Evolutionary conservation across 2,797 vertebrate genomes (phyloP).

Genomic region (Calcarius lapponicus): DNA sequence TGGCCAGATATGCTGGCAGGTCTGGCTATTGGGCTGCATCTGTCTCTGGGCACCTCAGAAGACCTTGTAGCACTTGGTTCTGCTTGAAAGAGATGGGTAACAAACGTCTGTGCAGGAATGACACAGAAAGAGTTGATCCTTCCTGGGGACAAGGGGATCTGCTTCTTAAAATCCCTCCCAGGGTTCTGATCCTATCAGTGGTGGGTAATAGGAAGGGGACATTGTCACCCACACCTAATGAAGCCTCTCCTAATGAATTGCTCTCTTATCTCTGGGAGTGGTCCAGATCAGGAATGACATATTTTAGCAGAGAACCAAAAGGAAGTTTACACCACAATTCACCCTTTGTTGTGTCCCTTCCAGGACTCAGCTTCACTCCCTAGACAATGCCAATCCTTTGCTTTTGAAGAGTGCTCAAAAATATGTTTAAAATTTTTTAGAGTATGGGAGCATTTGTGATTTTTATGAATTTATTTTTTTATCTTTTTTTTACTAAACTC

Average conservation of each 20-base stretch:
- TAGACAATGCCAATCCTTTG: background rate
- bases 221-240: background rate
- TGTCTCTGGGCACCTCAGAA: slow-evolving; percentile 56
- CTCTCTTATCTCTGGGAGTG: background rate
- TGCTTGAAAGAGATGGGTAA: background rate
- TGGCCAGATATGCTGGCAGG: slow-evolving; percentile 54
- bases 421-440: background rate
- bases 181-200: background rate
- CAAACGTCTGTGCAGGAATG: background rate
- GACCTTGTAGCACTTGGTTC: slow-evolving; percentile 36
- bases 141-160: background rate
- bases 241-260: background rate
- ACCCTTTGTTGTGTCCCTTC: background rate
- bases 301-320: background rate
- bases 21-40: slow-evolving; percentile 38
- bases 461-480: background rate
- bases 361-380: background rate
- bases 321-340: background rate
- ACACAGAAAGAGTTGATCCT: background rate
- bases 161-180: background rate
- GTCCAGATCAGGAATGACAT: background rate
- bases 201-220: background rate
- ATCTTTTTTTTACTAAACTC: background rate
- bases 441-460: background rate
- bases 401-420: background rate